Base-by-base conservation (phyloP, 2,888 invertebrate genomes). In the Drosophila aldrichi region DNA sequence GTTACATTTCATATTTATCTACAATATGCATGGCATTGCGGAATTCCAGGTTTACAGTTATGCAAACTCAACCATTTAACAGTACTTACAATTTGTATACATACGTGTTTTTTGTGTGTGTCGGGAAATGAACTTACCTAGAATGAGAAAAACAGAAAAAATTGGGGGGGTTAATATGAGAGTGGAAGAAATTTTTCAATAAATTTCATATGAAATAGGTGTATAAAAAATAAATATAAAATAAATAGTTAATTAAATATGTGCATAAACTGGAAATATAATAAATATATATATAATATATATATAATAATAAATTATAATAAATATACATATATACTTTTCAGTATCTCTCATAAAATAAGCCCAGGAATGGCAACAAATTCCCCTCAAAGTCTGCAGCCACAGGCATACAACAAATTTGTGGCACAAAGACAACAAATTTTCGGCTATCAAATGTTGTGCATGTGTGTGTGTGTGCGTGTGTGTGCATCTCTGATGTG, bases 1-100 rank as follows among this genome's bases (percentile, higher is more conserved):
- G 80, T 82, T 73, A 73, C 38, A 79, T 73, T 79, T 88, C 85
- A 76, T 64, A 88, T 79, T 88, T 69, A 75, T 79, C 79, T 70
- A 70, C 66, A 80, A 76, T 71, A 79, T 77, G 77, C 66, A 76
- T 67, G 70, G 58, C 41, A 20, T 46, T 62, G 56, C 70, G 8
- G 38, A 34, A 60, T 62, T 62, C 46, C 34, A 25, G 64, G 61
- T 49, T 65, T 46, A 52, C 25, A 43, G 71, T 29, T 56, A 64
- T 68, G 49, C 67, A 61, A 64, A 65, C 63, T 29, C 54, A 56
- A 43, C 29, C 36, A 59, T 20, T 18, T 59, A 46, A 61, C 66
- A 66, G 82, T 78, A 89, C 83, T 89, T 78, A 83, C 83, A 65
- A 56, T 67, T 64, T 62, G 68, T 68, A 55, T 25, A 55, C 22